Base-by-base conservation (phyloP, 2,113 vertebrate genomes). In the Elachura formosa region DNA sequence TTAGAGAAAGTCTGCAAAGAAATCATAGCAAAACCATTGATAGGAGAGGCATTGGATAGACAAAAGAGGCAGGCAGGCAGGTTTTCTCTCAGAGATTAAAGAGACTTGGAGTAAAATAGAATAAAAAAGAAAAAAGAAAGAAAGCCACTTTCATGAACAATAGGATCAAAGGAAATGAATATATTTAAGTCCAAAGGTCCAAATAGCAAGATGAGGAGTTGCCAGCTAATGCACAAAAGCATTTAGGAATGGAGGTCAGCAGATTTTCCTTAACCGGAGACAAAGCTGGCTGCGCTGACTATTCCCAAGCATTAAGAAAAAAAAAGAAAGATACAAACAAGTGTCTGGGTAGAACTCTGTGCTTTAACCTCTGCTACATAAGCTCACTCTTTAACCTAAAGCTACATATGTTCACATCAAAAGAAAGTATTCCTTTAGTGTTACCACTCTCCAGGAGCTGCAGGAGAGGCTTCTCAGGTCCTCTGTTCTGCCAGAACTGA, bases 361-460 rank as follows among this genome's bases (percentile, higher is more conserved):
- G n/a, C 18, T 69, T 73, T 71, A 62, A 46, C 7, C 10, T 71
- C 46, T 33, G 17, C 4, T 64, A 10, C 28, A 46, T 17, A n/a
- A 55, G 1, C 28, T 55, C 40, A 36, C 8, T 22, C 18, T 51
- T 66, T 33, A n/a, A 61, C 41, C 38, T 40, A 45, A 31, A 55
- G 11, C 2, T 20, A 10, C 16, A 4, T 3, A 25, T 4, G 9
- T 34, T 12, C 0, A 2, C 41, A 17, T 40, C 40, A 19, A 20
- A 28, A 62, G 11, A 77, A 22, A 58, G 1, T 3, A 12, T 21
- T 49, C 7, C 12, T 82, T 48, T 33, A 34, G 22, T 68, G 31
- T 40, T 55, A 4, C n/a, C 34, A 18, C 21, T 21, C 12, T 6
- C 43, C 51, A 40, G 26, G 12, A 74, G 25, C 25, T 82, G 23